A percentile compares a stretch with the other conserved stretches of the same genome.
Conservation (phyloP, 2,888 invertebrate genomes). For the Pandemis heparana region DNA sequence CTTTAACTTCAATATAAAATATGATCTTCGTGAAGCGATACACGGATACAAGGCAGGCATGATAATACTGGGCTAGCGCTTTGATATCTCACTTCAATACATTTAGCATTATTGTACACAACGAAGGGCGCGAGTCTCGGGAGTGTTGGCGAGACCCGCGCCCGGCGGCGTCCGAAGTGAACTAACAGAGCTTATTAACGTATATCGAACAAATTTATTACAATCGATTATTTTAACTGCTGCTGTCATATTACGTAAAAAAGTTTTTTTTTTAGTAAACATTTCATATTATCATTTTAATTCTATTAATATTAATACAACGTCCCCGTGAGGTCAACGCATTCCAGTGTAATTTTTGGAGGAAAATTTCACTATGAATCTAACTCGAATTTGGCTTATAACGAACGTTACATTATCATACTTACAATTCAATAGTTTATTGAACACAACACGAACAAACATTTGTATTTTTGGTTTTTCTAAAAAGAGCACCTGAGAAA, state of each 20-base stretch:
- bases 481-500: too few relatives aligned
- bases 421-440: too few relatives aligned
- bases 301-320: background rate
- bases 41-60: slow-evolving; percentile 79
- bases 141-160: background rate
- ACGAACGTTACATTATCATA: too few relatives aligned
- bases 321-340: background rate
- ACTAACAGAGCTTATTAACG: slow-evolving; percentile 21
- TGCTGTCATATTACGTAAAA: slow-evolving; percentile 33
- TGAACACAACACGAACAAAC: too few relatives aligned
- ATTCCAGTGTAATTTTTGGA: background rate
- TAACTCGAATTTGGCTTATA: too few relatives aligned
- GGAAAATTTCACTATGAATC: too few relatives aligned
- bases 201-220: slow-evolving; percentile 20
- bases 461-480: too few relatives aligned
- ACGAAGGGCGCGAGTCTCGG: background rate
- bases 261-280: slow-evolving; percentile 21
- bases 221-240: slow-evolving; percentile 24
- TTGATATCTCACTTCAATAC: slow-evolving; percentile 52
- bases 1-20: slow-evolving; percentile 72
- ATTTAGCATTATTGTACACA: slow-evolving; percentile 6
- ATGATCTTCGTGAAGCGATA: slow-evolving; percentile 76
- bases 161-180: background rate
- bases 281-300: slow-evolving; percentile 21
- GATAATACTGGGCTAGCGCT: slow-evolving; percentile 61